Evolutionary conservation across 2,888 invertebrate species (phyloP), one percentile per base, ranked within the genome.

Genomic region (Silvanus unidentatus): DNA sequence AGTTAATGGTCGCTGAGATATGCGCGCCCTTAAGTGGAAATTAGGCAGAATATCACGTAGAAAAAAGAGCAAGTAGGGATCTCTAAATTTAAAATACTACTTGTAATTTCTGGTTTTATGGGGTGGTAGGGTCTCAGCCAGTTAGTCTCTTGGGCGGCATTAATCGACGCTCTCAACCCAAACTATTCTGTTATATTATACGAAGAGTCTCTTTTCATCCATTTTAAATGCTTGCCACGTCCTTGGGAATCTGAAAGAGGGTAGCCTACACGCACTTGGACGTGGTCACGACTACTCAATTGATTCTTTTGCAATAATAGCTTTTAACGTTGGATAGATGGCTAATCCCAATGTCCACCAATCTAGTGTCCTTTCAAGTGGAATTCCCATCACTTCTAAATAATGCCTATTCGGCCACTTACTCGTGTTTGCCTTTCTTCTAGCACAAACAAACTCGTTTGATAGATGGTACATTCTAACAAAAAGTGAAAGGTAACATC

Each of bases 1-100:
- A 44, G 49, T 54, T 56, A 50, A 52, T 45, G 48, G 49, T 36
- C 29, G 47, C 32, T 6, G 37, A 16, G 45, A 45, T 49, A 47
- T 49, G 48, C 50, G 44, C 47, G 40, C 28, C 50, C 44, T 48
- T 54, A 50, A 45, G 48, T 45, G 45, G 52, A 54, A 55, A 54
- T 57, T 57, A 57, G 50, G 44, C 48, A 43, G 38, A 40, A 40
- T 48, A 47, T 47, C 51, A 52, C 55, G 46, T 50, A 51, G 45
- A 45, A 55, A 57, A 53, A 53, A 49, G 51, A 52, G 48, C 46
- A 46, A 48, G 52, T 37, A 38, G 46, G 49, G 45, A 43, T 46
- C 48, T 49, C 50, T 57, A 57, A 58, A 57, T 58, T 56, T 55
- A 52, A 54, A 53, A 52, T 46, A 48, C 50, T 48, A 40, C 53